Conservation (phyloP, 2,888 invertebrate species). For the Stictocephala bisonia region DNA sequence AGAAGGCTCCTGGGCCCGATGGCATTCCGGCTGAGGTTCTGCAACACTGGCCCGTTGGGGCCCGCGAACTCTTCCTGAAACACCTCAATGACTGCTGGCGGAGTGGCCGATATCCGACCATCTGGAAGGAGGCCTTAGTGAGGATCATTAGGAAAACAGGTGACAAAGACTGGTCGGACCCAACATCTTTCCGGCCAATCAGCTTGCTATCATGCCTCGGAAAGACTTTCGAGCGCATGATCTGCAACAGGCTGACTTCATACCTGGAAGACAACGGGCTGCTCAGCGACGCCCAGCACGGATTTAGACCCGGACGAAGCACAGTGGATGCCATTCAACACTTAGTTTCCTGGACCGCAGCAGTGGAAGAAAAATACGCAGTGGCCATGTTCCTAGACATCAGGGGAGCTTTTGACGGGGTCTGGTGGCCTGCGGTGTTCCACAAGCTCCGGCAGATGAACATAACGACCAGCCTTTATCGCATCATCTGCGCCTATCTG, state of each 20-base stretch:
- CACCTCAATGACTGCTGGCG: no score
- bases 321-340: not conserved
- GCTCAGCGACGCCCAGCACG: conserved; percentile 37
- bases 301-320: not conserved
- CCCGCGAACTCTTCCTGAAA: not conserved
- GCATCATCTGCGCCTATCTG: not conserved
- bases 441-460: not conserved
- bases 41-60: not conserved
- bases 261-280: conserved; percentile 11
- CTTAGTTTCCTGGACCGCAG: not conserved
- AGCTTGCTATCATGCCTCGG: not conserved
- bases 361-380: no score
- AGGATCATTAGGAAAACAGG: not conserved
- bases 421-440: no score
- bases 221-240: conserved; percentile 53
- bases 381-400: no score
- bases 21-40: not conserved
- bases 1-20: no score
- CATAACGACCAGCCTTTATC: not conserved
- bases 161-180: not conserved
- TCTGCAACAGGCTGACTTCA: conserved; percentile 53
- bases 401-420: no score
- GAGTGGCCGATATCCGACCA: no score
- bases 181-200: conserved; percentile 8
- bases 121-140: not conserved